Evolutionary conservation across 1,140 invertebrate genomes (phyloP).

Genomic region (Hyles vespertilio): DNA sequence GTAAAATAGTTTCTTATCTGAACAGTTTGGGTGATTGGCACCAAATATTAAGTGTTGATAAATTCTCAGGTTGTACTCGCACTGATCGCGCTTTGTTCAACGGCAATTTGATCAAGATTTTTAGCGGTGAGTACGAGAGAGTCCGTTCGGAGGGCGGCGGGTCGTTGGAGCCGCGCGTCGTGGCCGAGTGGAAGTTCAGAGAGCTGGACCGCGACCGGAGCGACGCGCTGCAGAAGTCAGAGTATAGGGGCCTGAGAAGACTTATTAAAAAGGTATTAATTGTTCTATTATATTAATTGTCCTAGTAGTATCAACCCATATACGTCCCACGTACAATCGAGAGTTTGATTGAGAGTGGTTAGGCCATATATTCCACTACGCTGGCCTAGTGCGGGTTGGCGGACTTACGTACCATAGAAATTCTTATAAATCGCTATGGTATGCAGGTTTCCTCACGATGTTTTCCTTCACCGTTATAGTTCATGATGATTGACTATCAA

Average conservation of each 20-base stretch:
- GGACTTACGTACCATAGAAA: no score
- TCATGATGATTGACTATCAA: no score
- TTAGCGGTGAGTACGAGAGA: conserved; percentile 85
- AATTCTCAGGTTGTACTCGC: conserved; percentile 79
- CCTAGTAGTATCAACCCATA: no score
- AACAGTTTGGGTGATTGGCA: no score
- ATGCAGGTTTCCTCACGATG: no score
- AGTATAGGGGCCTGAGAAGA: conserved; percentile 86
- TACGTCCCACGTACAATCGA: no score
- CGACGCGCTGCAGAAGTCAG: conserved; percentile 83
- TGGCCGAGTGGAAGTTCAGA: conserved; percentile 92
- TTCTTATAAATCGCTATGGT: no score
- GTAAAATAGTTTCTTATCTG: no score
- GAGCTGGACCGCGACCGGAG: conserved; percentile 88
- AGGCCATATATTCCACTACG: no score
- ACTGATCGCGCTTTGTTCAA: conserved; percentile 88
- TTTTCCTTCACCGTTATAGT: no score
- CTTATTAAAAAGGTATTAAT: conserved; percentile 84
- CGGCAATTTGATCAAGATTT: conserved; percentile 86
- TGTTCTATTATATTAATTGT: background rate
- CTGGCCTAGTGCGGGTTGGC: no score
- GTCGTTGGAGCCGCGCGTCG: conserved; percentile 51
- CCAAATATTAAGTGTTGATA: background rate
- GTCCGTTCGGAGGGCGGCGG: conserved; percentile 33
- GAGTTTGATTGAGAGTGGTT: no score